Percentiles rank a stretch among this genome's conserved stretches.
phyloP scores from a whole-genome alignment of 2,888 invertebrate genomes.

The Balanococcus diminutus region DNA sequence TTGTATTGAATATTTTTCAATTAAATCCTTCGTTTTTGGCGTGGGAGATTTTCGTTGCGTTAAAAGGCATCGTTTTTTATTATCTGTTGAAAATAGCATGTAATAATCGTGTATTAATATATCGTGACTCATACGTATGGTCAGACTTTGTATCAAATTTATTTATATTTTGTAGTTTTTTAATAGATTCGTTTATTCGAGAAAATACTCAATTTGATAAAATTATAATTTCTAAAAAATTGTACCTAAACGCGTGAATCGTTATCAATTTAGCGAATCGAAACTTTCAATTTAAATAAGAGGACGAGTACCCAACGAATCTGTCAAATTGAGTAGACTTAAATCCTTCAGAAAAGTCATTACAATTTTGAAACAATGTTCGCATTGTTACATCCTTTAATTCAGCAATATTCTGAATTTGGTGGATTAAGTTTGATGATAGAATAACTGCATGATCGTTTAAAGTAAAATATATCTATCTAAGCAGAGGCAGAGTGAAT shows the following conservation, averaged over 20 bases:
- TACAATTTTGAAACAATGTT: neutral
- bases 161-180: neutral
- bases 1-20: neutral
- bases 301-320: neutral
- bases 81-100: too few relatives aligned
- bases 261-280: neutral
- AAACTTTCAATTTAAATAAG: neutral
- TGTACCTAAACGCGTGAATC: neutral
- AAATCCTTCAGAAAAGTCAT: neutral
- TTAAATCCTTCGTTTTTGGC: slow-evolving; percentile 34
- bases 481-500: neutral
- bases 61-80: slow-evolving; percentile 28
- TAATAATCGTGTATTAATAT: neutral
- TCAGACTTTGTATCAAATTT: too few relatives aligned
- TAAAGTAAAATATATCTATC: neutral
- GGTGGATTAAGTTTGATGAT: neutral
- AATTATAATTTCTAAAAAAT: neutral
- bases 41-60: slow-evolving; percentile 18
- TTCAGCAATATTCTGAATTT: neutral
- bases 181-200: neutral
- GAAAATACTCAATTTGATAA: neutral
- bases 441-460: neutral
- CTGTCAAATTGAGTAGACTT: neutral
- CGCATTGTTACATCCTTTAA: neutral
- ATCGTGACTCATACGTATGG: too few relatives aligned